These are phyloP conservation scores for Xiphydria camelus DNA, from an alignment of 2,888 invertebrate genomes.

Conservation along the genomic window DNA sequence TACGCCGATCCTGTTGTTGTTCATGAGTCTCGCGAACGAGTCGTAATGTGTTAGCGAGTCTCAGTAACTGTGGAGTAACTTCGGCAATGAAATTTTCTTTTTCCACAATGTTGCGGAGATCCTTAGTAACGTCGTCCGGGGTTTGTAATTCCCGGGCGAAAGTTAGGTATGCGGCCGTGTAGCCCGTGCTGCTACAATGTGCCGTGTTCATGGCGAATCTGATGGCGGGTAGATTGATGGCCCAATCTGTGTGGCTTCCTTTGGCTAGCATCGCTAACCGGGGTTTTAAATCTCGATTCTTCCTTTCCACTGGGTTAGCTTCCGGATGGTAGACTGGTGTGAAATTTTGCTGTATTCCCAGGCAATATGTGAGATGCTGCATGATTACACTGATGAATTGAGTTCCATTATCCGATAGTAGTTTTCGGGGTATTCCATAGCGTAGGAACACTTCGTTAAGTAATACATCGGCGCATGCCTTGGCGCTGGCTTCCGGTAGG, in stretches of 20 bases:
- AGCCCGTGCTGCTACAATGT: conserved; percentile 34
- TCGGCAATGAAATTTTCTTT: too few relatives aligned
- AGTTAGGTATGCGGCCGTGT: conserved; percentile 43
- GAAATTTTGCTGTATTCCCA: conserved; percentile 11
- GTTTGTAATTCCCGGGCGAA: conserved; percentile 45
- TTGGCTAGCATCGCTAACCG: conserved; percentile 35
- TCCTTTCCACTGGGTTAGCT: conserved; percentile 43
- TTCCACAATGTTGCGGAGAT: too few relatives aligned
- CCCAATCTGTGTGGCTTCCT: conserved; percentile 38
- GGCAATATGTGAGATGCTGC: conserved; percentile 39
- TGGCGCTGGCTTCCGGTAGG: conserved; percentile 35
- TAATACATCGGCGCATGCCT: conserved; percentile 33
- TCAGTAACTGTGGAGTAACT: too few relatives aligned
- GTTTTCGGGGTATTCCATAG: conserved; percentile 39
- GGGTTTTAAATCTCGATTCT: conserved; percentile 43
- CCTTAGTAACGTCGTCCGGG: too few relatives aligned
- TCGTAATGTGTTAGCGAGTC: too few relatives aligned
- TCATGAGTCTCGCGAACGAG: too few relatives aligned
- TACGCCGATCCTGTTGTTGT: too few relatives aligned
- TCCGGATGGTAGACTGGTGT: conserved; percentile 46
- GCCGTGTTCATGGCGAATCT: conserved; percentile 52
- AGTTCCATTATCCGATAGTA: conserved; percentile 46
- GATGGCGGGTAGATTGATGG: conserved; percentile 38
- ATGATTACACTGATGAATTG: conserved; percentile 45
- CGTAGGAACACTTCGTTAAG: conserved; percentile 45